Base-by-base conservation (phyloP, 2,888 invertebrate species). In the Deladenus siricidicola region DNA sequence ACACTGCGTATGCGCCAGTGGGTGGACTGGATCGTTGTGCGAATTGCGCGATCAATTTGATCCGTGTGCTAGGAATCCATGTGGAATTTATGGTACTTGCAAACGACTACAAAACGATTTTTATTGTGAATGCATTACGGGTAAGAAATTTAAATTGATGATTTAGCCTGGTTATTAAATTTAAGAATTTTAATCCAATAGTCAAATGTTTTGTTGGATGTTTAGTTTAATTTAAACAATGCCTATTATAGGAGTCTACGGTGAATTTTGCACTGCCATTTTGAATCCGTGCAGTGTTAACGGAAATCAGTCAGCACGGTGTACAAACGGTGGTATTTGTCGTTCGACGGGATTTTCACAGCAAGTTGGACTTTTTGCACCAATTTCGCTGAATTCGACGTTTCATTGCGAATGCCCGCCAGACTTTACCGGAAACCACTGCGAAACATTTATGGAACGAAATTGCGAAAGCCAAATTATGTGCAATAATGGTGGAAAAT, bases 61-160 rank as follows among this genome's bases (percentile, higher is more conserved):
- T 34, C 39, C 39, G 6, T 34, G 39, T 34, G 39, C 39, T 34
- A 6, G 14, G 8, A 44, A 44, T 19, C 44, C 55, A 2, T 55
- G 55, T 21, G 43, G 47, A 21, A 45, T 17, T 17, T 43, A 56
- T 24, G 63, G 59, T 4, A 48, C 1, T 3, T 64, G 64, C 44
- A n/a, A 21, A 2, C 21, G 17, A 4, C n/a, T n/a, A 30, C 23
- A 23, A 8, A 34, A 30, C 3, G 56, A 56, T n/a, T 56, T 47
- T 19, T 55, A 39, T 26, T 64, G 64, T 26, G 44, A 56, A n/a
- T 64, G 64, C 39, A 4, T 24, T 14, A 10, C n/a, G 3, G 62
- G 64, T 62, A 39, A 59, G n/a, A n/a, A n/a, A n/a, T n/a, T n/a
- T n/a, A n/a, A n/a, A n/a, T n/a, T n/a, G n/a, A n/a, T n/a, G n/a